Percentiles rank a stretch among this genome's conserved stretches.
phyloP scores from a whole-genome alignment of 2,888 invertebrate species.

The Drosophila nr. medialis region DNA sequence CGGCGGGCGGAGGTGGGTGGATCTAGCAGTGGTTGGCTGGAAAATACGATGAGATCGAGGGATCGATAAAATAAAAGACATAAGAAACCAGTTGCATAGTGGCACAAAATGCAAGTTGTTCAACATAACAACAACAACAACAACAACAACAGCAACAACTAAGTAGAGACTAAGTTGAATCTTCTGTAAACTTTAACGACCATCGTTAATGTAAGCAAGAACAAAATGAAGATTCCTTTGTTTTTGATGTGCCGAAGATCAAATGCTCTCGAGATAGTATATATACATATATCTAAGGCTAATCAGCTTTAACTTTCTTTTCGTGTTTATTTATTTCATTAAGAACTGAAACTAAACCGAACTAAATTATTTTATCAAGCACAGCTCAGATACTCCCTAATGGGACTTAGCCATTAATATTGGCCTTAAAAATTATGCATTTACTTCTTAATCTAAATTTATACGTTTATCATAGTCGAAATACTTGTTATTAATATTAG shows the following conservation, averaged over 20 bases:
- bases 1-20: constrained; percentile 8
- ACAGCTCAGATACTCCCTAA: not conserved
- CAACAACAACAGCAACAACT: not conserved
- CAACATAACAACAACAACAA: not conserved
- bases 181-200: constrained; percentile 1
- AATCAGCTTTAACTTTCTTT: not conserved
- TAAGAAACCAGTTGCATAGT: constrained; percentile 46
- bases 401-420: not conserved
- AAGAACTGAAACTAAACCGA: not conserved
- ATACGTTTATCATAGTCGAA: not conserved
- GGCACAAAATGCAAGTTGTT: constrained; percentile 36
- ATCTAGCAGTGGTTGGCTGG: constrained; percentile 18
- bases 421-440: no score
- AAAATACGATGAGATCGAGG: constrained; percentile 45
- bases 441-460: not conserved
- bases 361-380: not conserved
- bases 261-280: not conserved
- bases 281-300: no score
- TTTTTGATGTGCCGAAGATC: not conserved
- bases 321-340: not conserved
- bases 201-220: not conserved
- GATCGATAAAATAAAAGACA: constrained; percentile 42
- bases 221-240: not conserved
- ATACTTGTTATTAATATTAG: not conserved
- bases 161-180: not conserved